Conservation (phyloP, 2,888 invertebrate species). For the Siphlonurus alternatus region DNA sequence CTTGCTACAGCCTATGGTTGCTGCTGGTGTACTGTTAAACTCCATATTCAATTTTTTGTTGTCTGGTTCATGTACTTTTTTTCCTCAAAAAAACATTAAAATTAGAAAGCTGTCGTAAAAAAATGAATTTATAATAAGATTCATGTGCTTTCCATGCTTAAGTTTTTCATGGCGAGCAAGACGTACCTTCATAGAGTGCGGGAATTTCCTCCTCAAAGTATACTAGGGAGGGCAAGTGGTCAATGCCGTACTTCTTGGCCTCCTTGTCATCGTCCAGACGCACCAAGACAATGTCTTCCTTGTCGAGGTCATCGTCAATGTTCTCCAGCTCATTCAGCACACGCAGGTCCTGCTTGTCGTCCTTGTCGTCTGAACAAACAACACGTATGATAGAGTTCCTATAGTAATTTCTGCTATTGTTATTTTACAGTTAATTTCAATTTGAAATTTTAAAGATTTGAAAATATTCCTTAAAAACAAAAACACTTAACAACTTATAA, state of each 20-base stretch:
- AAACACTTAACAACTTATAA: conserved; percentile 4
- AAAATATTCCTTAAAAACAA: conserved; percentile 1
- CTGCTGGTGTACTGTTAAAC: too few relatives aligned
- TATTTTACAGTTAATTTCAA: not conserved
- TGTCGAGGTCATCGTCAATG: conserved; percentile 80
- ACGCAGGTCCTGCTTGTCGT: conserved; percentile 75
- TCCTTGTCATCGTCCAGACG: conserved; percentile 79
- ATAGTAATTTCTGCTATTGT: not conserved
- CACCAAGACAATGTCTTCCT: conserved; percentile 78
- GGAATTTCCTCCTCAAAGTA: conserved; percentile 88
- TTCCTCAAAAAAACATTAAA: too few relatives aligned
- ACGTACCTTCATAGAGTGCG: conserved; percentile 60
- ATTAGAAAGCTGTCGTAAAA: too few relatives aligned
- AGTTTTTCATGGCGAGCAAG: too few relatives aligned
- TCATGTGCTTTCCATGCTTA: too few relatives aligned
- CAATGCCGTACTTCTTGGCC: conserved; percentile 80
- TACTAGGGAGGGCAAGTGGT: conserved; percentile 67
- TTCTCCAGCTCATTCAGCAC: conserved; percentile 80
- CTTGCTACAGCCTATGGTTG: too few relatives aligned
- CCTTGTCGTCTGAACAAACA: conserved; percentile 56
- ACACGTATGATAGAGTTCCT: conserved; percentile 1
- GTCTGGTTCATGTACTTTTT: too few relatives aligned
- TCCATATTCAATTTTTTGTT: too few relatives aligned
- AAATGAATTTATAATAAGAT: too few relatives aligned
- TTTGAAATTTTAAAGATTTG: not conserved